Base-by-base conservation (phyloP, 2,888 invertebrate species). In the Dexiosoma caninum region DNA sequence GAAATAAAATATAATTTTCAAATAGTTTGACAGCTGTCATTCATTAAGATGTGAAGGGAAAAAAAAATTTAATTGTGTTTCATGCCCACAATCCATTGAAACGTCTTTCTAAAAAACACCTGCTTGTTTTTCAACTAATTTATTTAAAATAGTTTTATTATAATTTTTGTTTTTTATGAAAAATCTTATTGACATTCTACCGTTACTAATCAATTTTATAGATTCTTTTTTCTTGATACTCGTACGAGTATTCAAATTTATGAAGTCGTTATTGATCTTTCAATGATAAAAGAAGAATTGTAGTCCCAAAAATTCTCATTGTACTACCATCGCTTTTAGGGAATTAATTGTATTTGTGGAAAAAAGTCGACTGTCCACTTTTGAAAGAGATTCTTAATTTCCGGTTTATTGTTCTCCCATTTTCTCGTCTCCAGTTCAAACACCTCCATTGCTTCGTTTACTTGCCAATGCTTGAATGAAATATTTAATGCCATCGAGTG, bases 151-250 rank as follows among this genome's bases (percentile, higher is more conserved):
- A 27, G 27, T 8, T 53, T 16, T 66, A 12, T 19, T 8, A 12
- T 2, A 42, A n/a, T n/a, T n/a, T n/a, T n/a, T n/a, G n/a, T n/a
- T n/a, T n/a, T n/a, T n/a, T n/a, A n/a, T n/a, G 42, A 27, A 81
- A 62, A 77, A 72, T 53, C 2, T 76, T 67, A 81, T 77, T 51
- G 7, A 51, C 14, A 14, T 3, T 60, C 55, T 62, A 35, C 72
- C 62, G 57, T 81, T 81, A 69, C 67, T 16, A 72, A 81, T 69
- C 72, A 72, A 69, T 69, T 69, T 72, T 77, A 72, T 72, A 14
- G 37, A n/a, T 27, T 16, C 8, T 60, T 51, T n/a, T 0, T 12
- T 32, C 37, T 19, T 23, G 49, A 19, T n/a, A n/a, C n/a, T n/a
- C n/a, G n/a, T n/a, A n/a, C n/a, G n/a, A n/a, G n/a, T n/a, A n/a